Percentiles rank a stretch among this genome's conserved stretches.
Conservation (phyloP, 2,797 vertebrate genomes). For the Melanotaenia parkinsoni region DNA sequence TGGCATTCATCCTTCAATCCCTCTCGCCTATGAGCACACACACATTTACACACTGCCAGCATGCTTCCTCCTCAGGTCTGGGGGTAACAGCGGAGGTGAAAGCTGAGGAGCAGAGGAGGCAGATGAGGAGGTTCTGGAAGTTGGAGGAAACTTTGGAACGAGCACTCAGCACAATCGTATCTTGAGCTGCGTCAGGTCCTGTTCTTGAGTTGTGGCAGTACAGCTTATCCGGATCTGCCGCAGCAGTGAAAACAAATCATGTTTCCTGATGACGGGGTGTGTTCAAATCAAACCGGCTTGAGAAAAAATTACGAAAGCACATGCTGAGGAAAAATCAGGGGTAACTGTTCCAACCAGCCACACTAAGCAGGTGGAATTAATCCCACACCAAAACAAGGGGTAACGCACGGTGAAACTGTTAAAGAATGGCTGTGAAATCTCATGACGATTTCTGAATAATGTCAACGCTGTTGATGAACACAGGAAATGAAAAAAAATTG, state of each 20-base stretch:
- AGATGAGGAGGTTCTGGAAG: not conserved
- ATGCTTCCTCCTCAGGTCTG: slow-evolving; percentile 84
- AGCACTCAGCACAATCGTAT: slow-evolving; percentile 1
- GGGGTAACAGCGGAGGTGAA: slow-evolving; percentile 73
- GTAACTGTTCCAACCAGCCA: not conserved
- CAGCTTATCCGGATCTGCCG: not conserved
- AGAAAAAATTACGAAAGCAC: not conserved
- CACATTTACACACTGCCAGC: slow-evolving; percentile 2
- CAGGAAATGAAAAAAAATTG: too few relatives aligned
- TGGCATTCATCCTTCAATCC: slow-evolving; percentile 82
- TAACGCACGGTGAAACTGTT: too few relatives aligned
- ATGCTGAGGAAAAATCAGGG: not conserved
- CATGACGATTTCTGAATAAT: not conserved
- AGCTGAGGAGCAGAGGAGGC: slow-evolving; percentile 7
- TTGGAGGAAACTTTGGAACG: slow-evolving; percentile 25
- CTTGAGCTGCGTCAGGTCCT: not conserved
- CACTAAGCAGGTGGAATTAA: not conserved
- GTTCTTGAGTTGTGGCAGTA: not conserved
- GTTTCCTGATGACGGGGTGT: not conserved
- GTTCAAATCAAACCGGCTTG: not conserved
- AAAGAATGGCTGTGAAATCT: not conserved
- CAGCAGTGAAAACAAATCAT: not conserved
- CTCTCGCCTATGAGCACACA: slow-evolving; percentile 23
- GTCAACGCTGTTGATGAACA: too few relatives aligned
- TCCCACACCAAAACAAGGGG: not conserved